Percentiles rank a stretch among this genome's conserved stretches.
These are phyloP conservation scores for Strix occidentalis DNA, from an alignment of 2,797 vertebrate genomes.

Conservation along the genomic window DNA sequence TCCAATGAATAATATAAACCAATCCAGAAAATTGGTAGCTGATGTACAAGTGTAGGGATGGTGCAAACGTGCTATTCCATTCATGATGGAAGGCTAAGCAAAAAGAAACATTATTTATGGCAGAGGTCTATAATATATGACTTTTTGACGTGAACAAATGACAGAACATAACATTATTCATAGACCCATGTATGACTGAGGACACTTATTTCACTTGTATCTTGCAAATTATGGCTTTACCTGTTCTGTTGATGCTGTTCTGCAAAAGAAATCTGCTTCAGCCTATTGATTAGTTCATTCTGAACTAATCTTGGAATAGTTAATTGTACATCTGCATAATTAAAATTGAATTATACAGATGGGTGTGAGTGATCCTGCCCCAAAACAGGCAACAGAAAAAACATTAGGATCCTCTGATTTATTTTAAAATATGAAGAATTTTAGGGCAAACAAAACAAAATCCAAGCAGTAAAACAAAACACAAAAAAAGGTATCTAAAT, in stretches of 20 bases:
- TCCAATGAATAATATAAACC: background rate
- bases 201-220: background rate
- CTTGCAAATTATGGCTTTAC: background rate
- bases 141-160: background rate
- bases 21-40: background rate
- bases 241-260: background rate
- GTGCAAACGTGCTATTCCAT: background rate
- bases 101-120: background rate
- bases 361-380: background rate
- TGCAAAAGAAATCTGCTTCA: background rate
- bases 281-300: background rate
- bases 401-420: background rate
- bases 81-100: background rate
- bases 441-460: background rate
- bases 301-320: background rate
- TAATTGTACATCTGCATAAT: background rate
- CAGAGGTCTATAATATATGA: background rate
- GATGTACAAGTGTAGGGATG: background rate
- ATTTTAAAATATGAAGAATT: background rate
- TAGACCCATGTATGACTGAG: background rate
- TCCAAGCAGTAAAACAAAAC: background rate
- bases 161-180: background rate
- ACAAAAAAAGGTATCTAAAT: background rate
- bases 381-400: background rate
- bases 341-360: background rate